Base-by-base conservation (phyloP, 2,888 invertebrate genomes). In the Clunio marinus region DNA sequence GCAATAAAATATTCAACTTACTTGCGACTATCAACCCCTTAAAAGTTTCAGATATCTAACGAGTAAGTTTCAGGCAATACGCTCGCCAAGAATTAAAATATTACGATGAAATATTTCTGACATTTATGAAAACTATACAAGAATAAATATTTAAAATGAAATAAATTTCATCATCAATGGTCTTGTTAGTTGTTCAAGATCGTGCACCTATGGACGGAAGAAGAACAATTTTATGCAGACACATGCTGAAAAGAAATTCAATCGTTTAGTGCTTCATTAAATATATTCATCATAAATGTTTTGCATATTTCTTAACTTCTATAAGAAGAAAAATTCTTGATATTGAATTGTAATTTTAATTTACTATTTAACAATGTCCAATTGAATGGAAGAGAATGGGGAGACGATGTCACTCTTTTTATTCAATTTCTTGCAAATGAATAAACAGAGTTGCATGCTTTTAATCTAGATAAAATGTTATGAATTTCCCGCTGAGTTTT, bases 81-180 rank as follows among this genome's bases (percentile, higher is more conserved):
- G 27, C 51, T 22, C 58, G 24, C 41, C 37, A 41, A 41, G n/a
- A 68, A 68, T 68, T 68, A 58, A 58, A 68, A 68, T 68, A 68
- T 68, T 58, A 68, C 68, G 68, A 58, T 68, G 68, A 68, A 68
- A 68, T 68, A 68, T 68, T 68, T 55, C 41, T 68, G 68, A 68
- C 68, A 68, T 57, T 68, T 68, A 58, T 17, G 27, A 27, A 68
- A 17, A 25, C 25, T 37, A n/a, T n/a, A 58, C 25, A 41, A 41
- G 41, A 68, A 37, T 17, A n/a, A 27, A 46, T 58, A 55, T 55
- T 51, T 66, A 17, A 68, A 68, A 68, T 58, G 37, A 57, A 68
- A 68, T 68, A 68, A 68, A 58, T 58, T 66, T 66, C 46, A 35
- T 51, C n/a, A n/a, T 63, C 28, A 15, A 20, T 22, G 51, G 51